Evolutionary conservation across 1,140 invertebrate genomes (phyloP).

Genomic region (Drosophila cardini): DNA sequence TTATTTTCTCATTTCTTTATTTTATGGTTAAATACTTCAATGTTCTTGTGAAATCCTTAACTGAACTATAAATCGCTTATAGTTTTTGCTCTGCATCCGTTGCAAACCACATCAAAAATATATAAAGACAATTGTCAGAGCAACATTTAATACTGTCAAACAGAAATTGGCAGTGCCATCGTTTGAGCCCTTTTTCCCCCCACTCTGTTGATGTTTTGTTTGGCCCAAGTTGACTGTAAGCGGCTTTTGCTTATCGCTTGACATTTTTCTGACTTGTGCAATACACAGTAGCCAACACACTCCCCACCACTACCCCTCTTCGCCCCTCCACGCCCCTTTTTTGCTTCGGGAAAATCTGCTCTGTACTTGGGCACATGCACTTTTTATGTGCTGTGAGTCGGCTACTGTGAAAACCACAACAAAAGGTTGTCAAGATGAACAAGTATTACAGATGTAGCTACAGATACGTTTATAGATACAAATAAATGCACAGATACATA

Average conservation of each 20-base stretch:
- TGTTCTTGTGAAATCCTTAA: slow-evolving; percentile 20
- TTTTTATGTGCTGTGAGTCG: slow-evolving; percentile 49
- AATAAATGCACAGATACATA: neutral
- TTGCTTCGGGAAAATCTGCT: slow-evolving; percentile 14
- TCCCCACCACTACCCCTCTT: neutral
- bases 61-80: slow-evolving; percentile 50
- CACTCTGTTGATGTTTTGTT: slow-evolving; percentile 35
- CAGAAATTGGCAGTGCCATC: slow-evolving; percentile 45
- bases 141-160: slow-evolving; percentile 58
- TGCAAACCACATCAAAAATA: slow-evolving; percentile 46
- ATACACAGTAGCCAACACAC: neutral
- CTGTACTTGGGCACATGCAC: slow-evolving; percentile 42
- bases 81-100: slow-evolving; percentile 18
- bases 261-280: slow-evolving; percentile 62
- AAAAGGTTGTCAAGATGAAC: slow-evolving; percentile 45
- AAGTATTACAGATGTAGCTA: neutral
- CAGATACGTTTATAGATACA: slow-evolving; percentile 2
- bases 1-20: neutral
- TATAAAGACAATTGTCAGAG: slow-evolving; percentile 43
- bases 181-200: neutral
- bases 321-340: neutral
- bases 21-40: neutral
- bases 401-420: slow-evolving; percentile 46
- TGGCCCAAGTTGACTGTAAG: slow-evolving; percentile 53
- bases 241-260: slow-evolving; percentile 67